phyloP scores from a whole-genome alignment of 64 coral and sea anemone genomes.

The Catalaphyllia jardinei region DNA sequence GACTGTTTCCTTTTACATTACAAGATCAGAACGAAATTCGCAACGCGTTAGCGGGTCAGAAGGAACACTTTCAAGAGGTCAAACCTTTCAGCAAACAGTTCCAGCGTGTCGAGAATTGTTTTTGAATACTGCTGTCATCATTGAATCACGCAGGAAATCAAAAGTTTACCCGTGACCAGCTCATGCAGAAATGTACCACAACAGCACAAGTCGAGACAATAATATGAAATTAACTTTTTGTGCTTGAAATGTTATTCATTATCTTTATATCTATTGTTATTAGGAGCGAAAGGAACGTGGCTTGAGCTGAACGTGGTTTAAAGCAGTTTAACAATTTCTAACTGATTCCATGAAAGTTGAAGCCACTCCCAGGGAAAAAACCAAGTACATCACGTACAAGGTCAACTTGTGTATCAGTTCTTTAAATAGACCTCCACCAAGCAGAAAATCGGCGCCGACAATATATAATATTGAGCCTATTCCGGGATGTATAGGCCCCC shows the following conservation, averaged over 20 bases:
- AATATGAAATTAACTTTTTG: not conserved
- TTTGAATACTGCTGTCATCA: not conserved
- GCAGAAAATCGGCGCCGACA: not conserved
- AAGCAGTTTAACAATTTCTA: not conserved
- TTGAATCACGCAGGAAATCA: not conserved
- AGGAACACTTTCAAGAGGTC: not conserved
- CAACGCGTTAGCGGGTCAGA: not conserved
- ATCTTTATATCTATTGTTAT: not conserved
- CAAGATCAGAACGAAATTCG: not conserved
- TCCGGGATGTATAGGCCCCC: conserved; percentile 20
- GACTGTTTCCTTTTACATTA: not conserved
- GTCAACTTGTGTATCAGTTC: not conserved
- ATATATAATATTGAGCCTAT: conserved; percentile 25
- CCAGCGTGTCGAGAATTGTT: not conserved
- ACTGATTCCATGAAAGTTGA: not conserved
- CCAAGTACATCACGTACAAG: not conserved
- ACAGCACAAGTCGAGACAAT: not conserved
- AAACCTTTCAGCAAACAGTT: conserved; percentile 3
- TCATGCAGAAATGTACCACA: not conserved
- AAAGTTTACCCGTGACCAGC: not conserved
- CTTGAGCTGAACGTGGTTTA: not conserved
- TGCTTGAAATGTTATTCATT: not conserved
- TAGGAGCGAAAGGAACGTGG: not conserved
- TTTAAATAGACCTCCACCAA: not conserved
- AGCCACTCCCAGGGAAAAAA: not conserved